These are phyloP conservation scores for Catocala fraxini DNA, from an alignment of 2,888 invertebrate species.

Conservation along the genomic window DNA sequence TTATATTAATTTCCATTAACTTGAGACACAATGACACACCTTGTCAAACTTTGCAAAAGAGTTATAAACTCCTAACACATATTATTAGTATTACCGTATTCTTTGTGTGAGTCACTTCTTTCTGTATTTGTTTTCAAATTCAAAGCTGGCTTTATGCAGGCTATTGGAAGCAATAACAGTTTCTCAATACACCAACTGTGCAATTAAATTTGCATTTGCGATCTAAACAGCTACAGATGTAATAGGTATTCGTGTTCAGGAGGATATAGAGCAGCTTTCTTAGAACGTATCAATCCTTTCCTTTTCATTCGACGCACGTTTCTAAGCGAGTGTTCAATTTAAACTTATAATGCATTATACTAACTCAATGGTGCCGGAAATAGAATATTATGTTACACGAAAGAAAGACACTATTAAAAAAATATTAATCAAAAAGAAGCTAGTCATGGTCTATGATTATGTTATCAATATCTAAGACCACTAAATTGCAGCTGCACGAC, in stretches of 20 bases:
- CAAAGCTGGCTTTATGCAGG: too few relatives aligned
- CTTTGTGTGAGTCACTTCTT: too few relatives aligned
- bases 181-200: neutral
- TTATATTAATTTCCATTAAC: too few relatives aligned
- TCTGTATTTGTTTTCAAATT: too few relatives aligned
- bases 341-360: neutral
- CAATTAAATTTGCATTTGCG: neutral
- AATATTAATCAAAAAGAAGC: slow-evolving; percentile 18
- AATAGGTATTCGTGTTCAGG: neutral
- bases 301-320: slow-evolving; percentile 15
- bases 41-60: too few relatives aligned
- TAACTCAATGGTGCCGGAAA: slow-evolving; percentile 7
- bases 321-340: slow-evolving; percentile 1
- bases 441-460: slow-evolving; percentile 26
- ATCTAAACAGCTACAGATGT: neutral
- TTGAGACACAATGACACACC: too few relatives aligned
- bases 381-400: slow-evolving; percentile 13
- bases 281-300: slow-evolving; percentile 10
- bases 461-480: slow-evolving; percentile 27
- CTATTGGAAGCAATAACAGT: neutral
- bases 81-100: too few relatives aligned
- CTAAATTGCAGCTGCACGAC: slow-evolving; percentile 35
- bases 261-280: slow-evolving; percentile 8
- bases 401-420: slow-evolving; percentile 10
- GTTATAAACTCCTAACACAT: too few relatives aligned